These are phyloP conservation scores for Dromas ardeola DNA, from an alignment of 2,113 vertebrate genomes.

Conservation along the genomic window DNA sequence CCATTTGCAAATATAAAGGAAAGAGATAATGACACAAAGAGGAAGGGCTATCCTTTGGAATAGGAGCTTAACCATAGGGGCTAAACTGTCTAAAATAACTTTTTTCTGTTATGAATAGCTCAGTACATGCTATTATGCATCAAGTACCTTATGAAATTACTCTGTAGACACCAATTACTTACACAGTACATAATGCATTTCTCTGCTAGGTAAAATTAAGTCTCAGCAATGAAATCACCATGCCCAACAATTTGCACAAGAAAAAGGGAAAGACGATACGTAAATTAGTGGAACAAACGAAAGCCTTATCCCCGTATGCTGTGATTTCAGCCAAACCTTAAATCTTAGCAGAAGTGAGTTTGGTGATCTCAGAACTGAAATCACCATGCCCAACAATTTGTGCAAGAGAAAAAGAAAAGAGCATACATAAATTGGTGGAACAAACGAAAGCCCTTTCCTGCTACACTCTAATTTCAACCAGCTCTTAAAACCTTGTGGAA, in stretches of 20 bases:
- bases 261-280: constrained; percentile 7
- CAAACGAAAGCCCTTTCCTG: constrained; percentile 12
- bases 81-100: constrained; percentile 18
- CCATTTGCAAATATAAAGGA: constrained; percentile 11
- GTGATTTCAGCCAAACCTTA: constrained; percentile 24
- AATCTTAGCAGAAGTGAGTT: constrained; percentile 18
- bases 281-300: constrained; percentile 31
- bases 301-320: constrained; percentile 3
- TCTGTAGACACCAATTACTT: constrained; percentile 60
- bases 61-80: background rate
- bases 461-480: constrained; percentile 14
- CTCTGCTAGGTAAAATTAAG: constrained; percentile 65
- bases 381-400: background rate
- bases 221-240: constrained; percentile 57
- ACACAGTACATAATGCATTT: constrained; percentile 56
- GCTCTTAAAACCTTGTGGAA: constrained; percentile 40
- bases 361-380: constrained; percentile 12
- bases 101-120: constrained; percentile 43
- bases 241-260: constrained; percentile 38
- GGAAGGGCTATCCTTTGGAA: background rate
- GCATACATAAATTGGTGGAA: constrained; percentile 18
- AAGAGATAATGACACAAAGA: background rate
- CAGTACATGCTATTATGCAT: constrained; percentile 33
- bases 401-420: constrained; percentile 10
- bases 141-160: constrained; percentile 56